A percentile compares a stretch with the other conserved stretches of the same genome.
These are phyloP conservation scores for Enteromius unitaeniatus DNA, from an alignment of 2,797 vertebrate genomes.

Conservation along the genomic window DNA sequence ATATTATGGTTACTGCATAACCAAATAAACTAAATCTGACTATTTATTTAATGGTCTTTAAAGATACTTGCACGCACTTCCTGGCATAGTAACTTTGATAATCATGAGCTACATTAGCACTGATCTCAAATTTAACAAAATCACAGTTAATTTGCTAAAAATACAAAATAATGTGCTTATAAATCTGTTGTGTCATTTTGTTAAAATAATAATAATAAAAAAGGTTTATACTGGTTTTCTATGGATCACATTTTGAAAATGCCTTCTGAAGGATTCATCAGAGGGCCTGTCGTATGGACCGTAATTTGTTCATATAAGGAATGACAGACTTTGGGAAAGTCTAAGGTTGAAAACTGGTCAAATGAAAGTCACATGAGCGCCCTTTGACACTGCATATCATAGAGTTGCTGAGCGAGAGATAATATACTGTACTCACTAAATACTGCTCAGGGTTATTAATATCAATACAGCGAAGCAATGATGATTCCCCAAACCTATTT, in stretches of 20 bases:
- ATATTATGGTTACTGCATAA: slow-evolving; percentile 27
- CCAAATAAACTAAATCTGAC: slow-evolving; percentile 38
- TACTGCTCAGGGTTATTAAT: slow-evolving; percentile 78
- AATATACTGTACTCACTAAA: slow-evolving; percentile 71
- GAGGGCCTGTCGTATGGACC: slow-evolving; percentile 15
- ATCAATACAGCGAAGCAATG: slow-evolving; percentile 73
- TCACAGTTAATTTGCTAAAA: not conserved
- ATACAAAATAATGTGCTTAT: not conserved
- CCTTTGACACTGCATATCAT: slow-evolving; percentile 33
- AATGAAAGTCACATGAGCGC: slow-evolving; percentile 17
- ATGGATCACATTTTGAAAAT: slow-evolving; percentile 41
- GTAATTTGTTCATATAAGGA: slow-evolving; percentile 11
- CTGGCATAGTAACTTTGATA: not conserved
- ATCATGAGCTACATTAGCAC: not conserved
- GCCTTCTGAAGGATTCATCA: slow-evolving; percentile 5
- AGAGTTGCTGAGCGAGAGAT: slow-evolving; percentile 58
- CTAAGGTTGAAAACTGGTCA: not conserved
- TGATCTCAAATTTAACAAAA: not conserved
- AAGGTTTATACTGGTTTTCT: slow-evolving; percentile 46
- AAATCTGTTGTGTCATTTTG: not conserved
- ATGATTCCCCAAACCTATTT: slow-evolving; percentile 54
- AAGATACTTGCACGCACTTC: slow-evolving; percentile 37
- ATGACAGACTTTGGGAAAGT: not conserved
- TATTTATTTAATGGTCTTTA: slow-evolving; percentile 52
- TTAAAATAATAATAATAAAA: not conserved